These are phyloP conservation scores for Drosophila pseudoobscura DNA, from an alignment of 1,140 invertebrate species.

Conservation along the genomic window DNA sequence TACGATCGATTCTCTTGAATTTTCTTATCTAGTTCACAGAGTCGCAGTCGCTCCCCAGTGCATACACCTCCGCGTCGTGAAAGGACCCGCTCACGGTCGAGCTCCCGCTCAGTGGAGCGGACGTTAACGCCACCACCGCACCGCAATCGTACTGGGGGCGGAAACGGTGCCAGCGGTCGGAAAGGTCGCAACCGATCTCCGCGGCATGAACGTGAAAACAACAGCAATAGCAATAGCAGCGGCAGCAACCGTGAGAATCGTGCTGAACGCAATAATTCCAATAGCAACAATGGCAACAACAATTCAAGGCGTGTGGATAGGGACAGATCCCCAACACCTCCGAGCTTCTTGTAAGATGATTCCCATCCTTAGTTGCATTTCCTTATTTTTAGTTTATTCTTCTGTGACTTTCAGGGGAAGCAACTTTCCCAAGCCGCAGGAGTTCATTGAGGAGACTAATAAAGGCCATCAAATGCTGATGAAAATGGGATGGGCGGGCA, in stretches of 20 bases:
- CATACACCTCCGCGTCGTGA: slow-evolving; percentile 41
- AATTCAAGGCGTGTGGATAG: slow-evolving; percentile 72
- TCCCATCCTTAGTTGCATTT: slow-evolving; percentile 5
- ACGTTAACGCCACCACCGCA: slow-evolving; percentile 54
- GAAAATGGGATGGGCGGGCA: slow-evolving; percentile 96
- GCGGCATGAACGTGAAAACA: slow-evolving; percentile 72
- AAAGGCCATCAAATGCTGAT: slow-evolving; percentile 97
- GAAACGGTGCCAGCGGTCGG: slow-evolving; percentile 40
- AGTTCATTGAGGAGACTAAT: slow-evolving; percentile 92
- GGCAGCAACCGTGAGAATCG: slow-evolving; percentile 50
- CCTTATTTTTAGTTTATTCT: neutral
- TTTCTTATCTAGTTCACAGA: slow-evolving; percentile 84
- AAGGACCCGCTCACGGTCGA: slow-evolving; percentile 83
- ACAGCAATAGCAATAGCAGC: slow-evolving; percentile 26
- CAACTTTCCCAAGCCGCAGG: slow-evolving; percentile 84
- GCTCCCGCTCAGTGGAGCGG: slow-evolving; percentile 84
- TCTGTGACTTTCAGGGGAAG: slow-evolving; percentile 57
- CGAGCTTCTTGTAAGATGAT: slow-evolving; percentile 88
- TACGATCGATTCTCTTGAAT: too few relatives aligned
- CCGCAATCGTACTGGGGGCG: slow-evolving; percentile 76
- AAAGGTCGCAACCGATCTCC: slow-evolving; percentile 74
- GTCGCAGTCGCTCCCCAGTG: slow-evolving; percentile 84
- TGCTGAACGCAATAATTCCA: slow-evolving; percentile 32
- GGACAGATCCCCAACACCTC: slow-evolving; percentile 90
- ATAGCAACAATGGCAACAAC: slow-evolving; percentile 38